Base-by-base conservation (phyloP, 2,797 vertebrate genomes). In the Trichosurus vulpecula region DNA sequence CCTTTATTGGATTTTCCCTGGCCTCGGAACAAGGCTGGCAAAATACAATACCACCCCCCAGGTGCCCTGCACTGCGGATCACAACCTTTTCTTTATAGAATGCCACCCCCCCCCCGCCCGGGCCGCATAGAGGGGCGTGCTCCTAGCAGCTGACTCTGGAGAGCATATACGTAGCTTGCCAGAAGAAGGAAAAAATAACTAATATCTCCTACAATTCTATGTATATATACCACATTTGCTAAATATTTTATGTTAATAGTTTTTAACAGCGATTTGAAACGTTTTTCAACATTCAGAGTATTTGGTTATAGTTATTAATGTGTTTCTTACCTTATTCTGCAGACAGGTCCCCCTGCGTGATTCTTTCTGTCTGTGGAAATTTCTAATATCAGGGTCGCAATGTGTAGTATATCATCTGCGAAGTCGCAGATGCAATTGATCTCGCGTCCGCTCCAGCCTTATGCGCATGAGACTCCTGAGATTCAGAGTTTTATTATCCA, bases 231-330 rank as follows among this genome's bases (percentile, higher is more conserved):
- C 10, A 74, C 30, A 58, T 30, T 96, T 4, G 56, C 10, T 94
- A 96, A 97, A 96, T 95, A 92, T 95, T 95, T 94, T 90, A 94
- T 91, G 35, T 66, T 55, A 41, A 91, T 52, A 2, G 31, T 92
- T 9, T 90, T 95, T 94, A 87, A 91, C 29, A 93, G 90, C 47
- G 53, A 87, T 89, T 22, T 95, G 91, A 94, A 94, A 54, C 6
- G 2, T 61, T 92, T 16, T 54, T 54, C 52, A 91, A 74, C 93
- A 53, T 25, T 41, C 94, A 95, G 3, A 81, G 92, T n/a, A 92
- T 5, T 31, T 31, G 3, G 6, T 91, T 93, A 52, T 56, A 16
- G 52, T 57, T 27, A 54, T 54, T 54, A 54, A 93, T 95, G 61
- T 90, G 54, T 54, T 94, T 92, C 90, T 94, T 93, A 54, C 90